Percentiles rank a stretch among this genome's conserved stretches.
Conservation (phyloP, 1,140 invertebrate species). For the Drosophila suzukii region DNA sequence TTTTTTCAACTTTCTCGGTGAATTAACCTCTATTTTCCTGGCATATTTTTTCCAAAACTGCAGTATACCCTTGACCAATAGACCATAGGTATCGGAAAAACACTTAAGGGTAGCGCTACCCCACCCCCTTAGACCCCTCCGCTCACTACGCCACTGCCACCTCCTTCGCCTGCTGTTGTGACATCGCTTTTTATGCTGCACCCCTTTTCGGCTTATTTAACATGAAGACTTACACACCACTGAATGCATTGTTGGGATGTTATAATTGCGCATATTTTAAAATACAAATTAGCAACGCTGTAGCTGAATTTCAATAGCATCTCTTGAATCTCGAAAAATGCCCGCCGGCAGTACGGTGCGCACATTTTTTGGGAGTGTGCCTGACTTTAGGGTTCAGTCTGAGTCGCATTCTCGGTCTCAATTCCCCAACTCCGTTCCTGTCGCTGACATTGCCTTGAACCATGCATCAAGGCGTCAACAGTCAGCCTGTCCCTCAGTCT, state of each 20-base stretch:
- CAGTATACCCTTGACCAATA: not conserved
- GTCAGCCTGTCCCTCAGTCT: conserved; percentile 39
- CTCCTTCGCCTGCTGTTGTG: conserved; percentile 61
- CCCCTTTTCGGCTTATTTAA: conserved; percentile 75
- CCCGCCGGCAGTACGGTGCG: conserved; percentile 43
- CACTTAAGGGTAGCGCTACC: conserved; percentile 65
- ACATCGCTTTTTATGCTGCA: conserved; percentile 50
- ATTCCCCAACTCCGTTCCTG: conserved; percentile 23
- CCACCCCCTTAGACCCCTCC: not conserved
- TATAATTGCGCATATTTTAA: conserved; percentile 83
- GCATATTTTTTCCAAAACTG: not conserved
- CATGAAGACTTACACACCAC: conserved; percentile 75
- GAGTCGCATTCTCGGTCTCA: not conserved
- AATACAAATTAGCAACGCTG: conserved; percentile 83
- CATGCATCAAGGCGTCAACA: conserved; percentile 76
- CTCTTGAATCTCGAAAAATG: conserved; percentile 28
- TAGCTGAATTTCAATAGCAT: conserved; percentile 77
- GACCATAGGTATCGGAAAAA: conserved; percentile 19
- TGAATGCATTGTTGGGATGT: conserved; percentile 68
- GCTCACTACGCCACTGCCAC: not conserved
- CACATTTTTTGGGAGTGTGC: conserved; percentile 54
- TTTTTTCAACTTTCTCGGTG: too few species aligned
- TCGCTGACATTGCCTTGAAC: conserved; percentile 65
- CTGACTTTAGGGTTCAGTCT: conserved; percentile 52
- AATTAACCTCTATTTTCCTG: too few species aligned